These are phyloP conservation scores for Nomada ferruginata DNA, from an alignment of 2,888 invertebrate species.

Conservation along the genomic window DNA sequence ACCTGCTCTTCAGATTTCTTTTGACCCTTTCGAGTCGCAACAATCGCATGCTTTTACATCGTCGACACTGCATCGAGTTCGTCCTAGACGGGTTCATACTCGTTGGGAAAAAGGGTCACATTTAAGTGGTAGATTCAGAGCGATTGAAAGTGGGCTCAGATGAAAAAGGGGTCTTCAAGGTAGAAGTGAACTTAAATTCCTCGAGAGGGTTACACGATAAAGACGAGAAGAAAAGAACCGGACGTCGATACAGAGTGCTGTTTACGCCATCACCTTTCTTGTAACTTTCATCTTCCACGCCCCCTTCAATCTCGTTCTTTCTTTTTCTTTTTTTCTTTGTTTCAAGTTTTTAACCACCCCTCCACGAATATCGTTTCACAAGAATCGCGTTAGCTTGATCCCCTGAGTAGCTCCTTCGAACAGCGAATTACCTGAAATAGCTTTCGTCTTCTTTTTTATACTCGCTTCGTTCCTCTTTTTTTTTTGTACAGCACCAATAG, in stretches of 20 bases:
- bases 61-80: conserved; percentile 33
- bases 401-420: background rate
- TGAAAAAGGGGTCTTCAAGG: conserved; percentile 46
- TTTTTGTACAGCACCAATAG: background rate
- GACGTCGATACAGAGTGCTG: conserved; percentile 70
- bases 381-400: conserved; percentile 7
- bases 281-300: conserved; percentile 40
- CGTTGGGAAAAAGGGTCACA: conserved; percentile 45
- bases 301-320: conserved; percentile 8
- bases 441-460: background rate
- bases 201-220: conserved; percentile 49
- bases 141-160: conserved; percentile 60
- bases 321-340: background rate
- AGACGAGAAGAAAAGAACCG: conserved; percentile 54
- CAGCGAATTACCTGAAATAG: conserved; percentile 19
- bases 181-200: conserved; percentile 64
- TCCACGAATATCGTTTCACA: conserved; percentile 19
- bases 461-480: background rate
- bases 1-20: background rate
- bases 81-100: conserved; percentile 60
- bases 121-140: conserved; percentile 64
- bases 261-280: conserved; percentile 57
- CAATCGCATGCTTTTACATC: conserved; percentile 46
- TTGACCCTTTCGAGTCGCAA: background rate
- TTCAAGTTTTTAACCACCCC: conserved; percentile 24